A percentile compares a stretch with the other conserved stretches of the same genome.
These are phyloP conservation scores for Acanthisitta chloris DNA, from an alignment of 2,113 vertebrate species.

Conservation along the genomic window DNA sequence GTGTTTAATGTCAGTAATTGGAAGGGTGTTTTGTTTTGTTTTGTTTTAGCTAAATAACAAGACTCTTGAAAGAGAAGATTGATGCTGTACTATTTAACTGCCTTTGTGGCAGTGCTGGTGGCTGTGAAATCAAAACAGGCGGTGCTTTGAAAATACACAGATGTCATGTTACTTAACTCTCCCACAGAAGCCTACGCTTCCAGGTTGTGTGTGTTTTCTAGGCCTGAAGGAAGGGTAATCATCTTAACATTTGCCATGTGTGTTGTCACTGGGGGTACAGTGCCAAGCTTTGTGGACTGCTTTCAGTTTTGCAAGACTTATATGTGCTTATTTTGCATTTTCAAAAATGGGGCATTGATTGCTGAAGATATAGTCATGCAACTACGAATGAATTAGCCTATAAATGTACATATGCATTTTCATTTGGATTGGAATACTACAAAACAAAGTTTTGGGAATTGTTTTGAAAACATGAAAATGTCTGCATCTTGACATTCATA, in stretches of 20 bases:
- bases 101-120: background rate
- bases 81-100: background rate
- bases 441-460: background rate
- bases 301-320: background rate
- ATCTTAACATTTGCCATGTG: background rate
- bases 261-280: background rate
- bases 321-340: background rate
- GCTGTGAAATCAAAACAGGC: background rate
- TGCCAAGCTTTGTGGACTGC: background rate
- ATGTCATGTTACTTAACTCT: background rate
- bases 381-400: background rate
- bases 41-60: background rate
- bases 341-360: background rate
- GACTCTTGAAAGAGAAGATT: background rate
- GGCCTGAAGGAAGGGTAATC: background rate
- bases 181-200: background rate
- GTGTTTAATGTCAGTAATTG: background rate
- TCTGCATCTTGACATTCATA: background rate
- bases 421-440: background rate
- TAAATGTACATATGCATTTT: background rate
- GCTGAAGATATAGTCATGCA: background rate
- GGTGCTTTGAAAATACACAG: background rate
- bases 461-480: background rate
- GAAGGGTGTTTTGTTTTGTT: background rate
- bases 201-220: background rate